These are phyloP conservation scores for Cataglyphis altisquamis DNA, from an alignment of 2,888 invertebrate species.

Conservation along the genomic window DNA sequence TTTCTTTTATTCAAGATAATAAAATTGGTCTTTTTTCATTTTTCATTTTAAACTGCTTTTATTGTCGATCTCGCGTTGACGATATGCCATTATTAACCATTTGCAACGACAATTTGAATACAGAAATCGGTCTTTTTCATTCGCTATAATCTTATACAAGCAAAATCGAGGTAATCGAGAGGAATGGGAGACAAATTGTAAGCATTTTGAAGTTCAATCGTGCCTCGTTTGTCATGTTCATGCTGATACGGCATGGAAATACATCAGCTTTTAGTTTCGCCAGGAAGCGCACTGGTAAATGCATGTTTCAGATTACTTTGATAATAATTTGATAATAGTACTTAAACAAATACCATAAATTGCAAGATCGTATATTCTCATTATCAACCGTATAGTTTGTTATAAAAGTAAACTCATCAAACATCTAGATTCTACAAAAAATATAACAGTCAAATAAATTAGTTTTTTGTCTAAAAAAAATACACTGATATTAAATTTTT, in stretches of 20 bases:
- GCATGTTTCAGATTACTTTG: conserved; percentile 30
- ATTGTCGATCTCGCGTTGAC: background rate
- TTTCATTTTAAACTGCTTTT: background rate
- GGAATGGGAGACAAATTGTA: conserved; percentile 41
- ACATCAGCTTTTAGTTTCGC: conserved; percentile 39
- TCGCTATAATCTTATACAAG: background rate
- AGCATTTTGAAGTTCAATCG: conserved; percentile 38
- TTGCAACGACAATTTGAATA: conserved; percentile 18
- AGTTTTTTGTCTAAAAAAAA: background rate
- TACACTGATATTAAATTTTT: background rate
- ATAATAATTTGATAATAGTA: conserved; percentile 24
- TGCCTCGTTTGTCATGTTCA: conserved; percentile 41
- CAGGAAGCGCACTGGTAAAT: background rate
- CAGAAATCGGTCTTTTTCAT: conserved; percentile 4
- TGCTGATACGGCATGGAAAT: conserved; percentile 19
- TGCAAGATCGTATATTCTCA: conserved; percentile 4
- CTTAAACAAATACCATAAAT: background rate
- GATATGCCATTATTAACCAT: background rate
- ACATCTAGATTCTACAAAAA: background rate
- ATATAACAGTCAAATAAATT: background rate
- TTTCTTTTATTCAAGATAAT: background rate
- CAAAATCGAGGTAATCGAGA: conserved; percentile 26
- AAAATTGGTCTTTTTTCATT: background rate
- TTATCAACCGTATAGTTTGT: conserved; percentile 4
- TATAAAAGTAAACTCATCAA: background rate